A percentile compares a stretch with the other conserved stretches of the same genome.
Conservation (phyloP, 2,888 invertebrate genomes). For the Osedax frankpressi region DNA sequence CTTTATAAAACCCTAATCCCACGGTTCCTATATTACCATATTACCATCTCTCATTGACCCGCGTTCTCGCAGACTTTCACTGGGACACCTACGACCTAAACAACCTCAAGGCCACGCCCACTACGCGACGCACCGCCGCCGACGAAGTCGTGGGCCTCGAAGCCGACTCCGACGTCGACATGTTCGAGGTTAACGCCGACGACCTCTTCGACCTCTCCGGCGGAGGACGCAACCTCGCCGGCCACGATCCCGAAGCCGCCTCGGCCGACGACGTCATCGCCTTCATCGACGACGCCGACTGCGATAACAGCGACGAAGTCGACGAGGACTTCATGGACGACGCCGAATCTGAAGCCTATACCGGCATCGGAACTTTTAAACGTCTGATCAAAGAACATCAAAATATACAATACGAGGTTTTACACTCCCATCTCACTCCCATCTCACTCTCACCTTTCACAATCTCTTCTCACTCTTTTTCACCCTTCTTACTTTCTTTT, state of each 20-base stretch:
- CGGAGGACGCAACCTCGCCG: neutral
- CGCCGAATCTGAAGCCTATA: neutral
- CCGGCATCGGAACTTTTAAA: neutral
- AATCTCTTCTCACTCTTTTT: too few relatives aligned
- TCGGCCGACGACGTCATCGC: neutral
- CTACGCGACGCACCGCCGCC: neutral
- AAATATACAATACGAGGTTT: neutral
- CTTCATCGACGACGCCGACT: neutral
- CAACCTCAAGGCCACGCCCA: neutral
- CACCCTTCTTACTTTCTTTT: too few relatives aligned
- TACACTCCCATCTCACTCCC: too few relatives aligned
- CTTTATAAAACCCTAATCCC: too few relatives aligned
- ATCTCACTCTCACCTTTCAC: too few relatives aligned
- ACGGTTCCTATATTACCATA: too few relatives aligned
- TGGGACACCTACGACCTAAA: neutral
- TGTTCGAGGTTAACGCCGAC: neutral
- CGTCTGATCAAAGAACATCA: neutral
- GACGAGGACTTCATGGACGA: neutral
- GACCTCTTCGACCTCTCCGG: neutral
- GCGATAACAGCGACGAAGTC: neutral
- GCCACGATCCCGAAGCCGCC: neutral
- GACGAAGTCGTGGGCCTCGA: neutral
- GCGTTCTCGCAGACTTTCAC: neutral
- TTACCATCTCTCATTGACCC: too few relatives aligned
- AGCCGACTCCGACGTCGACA: neutral